phyloP scores from a whole-genome alignment of 2,797 vertebrate species.

The Arctocebus calabarensis region DNA sequence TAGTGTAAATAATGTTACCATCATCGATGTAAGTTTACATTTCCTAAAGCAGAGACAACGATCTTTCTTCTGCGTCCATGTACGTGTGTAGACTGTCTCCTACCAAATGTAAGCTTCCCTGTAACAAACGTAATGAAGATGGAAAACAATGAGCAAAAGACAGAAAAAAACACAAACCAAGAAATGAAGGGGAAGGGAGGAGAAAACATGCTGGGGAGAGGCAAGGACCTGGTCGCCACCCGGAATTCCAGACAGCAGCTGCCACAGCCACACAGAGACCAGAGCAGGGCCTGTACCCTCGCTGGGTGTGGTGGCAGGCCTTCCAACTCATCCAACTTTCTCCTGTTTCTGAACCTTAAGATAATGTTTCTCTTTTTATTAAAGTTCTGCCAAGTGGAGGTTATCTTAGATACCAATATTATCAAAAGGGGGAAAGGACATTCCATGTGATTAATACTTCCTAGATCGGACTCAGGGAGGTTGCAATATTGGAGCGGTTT shows the following conservation, averaged over 20 bases:
- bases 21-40: not conserved
- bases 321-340: not conserved
- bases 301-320: fast-evolving
- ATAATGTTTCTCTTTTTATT: not conserved
- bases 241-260: not conserved
- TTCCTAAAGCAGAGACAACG: not conserved
- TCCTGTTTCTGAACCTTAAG: not conserved
- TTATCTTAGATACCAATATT: not conserved
- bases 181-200: not conserved
- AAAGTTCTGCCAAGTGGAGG: not conserved
- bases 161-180: not conserved
- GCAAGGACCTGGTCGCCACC: not conserved
- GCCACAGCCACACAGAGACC: not conserved
- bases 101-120: not conserved
- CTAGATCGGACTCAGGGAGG: not conserved
- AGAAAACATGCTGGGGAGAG: not conserved
- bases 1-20: constrained; percentile 9
- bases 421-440: not conserved
- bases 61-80: not conserved
- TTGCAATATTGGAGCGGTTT: not conserved
- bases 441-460: too few species aligned
- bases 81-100: not conserved
- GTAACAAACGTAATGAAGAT: constrained; percentile 15
- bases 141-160: not conserved
- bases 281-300: too few species aligned